Base-by-base conservation (phyloP, 2,888 invertebrate genomes). In the Cephus spinipes region DNA sequence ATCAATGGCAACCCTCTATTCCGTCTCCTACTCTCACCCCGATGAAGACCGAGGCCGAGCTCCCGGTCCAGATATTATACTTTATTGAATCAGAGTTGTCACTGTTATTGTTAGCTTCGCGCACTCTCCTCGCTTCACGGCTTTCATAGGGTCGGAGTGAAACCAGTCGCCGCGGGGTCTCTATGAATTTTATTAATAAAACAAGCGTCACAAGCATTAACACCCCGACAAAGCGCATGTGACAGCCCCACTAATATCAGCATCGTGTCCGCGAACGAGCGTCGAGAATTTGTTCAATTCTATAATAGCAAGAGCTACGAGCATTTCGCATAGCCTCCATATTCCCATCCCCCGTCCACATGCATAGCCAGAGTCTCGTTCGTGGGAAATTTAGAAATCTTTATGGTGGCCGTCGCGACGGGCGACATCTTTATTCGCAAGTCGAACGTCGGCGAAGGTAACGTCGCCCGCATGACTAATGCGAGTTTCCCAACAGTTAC, bases 71-170 rank as follows among this genome's bases (percentile, higher is more conserved):
- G 87, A 90, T 89, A 90, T 90, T 90, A 90, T 90, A 88, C 88
- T 90, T 89, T 90, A 90, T 90, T 90, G 90, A 90, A 90, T 90
- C 89, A 87, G 85, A 87, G 86, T 88, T 87, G 89, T 88, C 87
- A 87, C 86, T 84, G 86, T 88, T 89, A 88, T 89, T 89, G 85
- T 89, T 88, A 84, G 83, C 85, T 85, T 85, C 84, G 82, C 85
- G 88, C 81, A 76, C 55, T 55, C 55, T 55, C 23, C 55, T 71
- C 40, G 33, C 80, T 32, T 74, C 75, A n/a, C 77, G 71, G 40
- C 74, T 73, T 69, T 74, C 32, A 12, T 12, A 33, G 73, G 12
- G 71, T 71, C 71, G 4, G 12, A 23, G 71, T 71, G 71, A 71
- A 71, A 33, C 71, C 33, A 55, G 55, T 55, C 55, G 23, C 55